Evolutionary conservation across 2,113 vertebrate genomes (phyloP).

Genomic region (Myotis yumanensis): DNA sequence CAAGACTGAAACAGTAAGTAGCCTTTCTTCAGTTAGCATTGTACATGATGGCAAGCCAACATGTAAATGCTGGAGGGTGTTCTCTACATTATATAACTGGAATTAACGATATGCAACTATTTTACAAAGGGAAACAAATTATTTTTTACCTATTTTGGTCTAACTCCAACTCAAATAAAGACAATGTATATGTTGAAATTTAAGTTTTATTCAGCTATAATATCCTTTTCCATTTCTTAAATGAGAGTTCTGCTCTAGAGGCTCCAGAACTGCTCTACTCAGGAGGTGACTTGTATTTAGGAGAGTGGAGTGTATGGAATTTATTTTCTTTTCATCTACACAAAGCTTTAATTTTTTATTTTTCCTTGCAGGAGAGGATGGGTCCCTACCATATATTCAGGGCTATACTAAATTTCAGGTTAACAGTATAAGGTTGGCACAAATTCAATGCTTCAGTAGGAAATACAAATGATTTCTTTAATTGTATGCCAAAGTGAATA

Average conservation of each 20-base stretch:
- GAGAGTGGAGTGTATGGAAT: not conserved
- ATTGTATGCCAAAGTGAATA: conserved; percentile 71
- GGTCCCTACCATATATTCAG: conserved; percentile 27
- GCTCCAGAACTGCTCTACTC: conserved; percentile 27
- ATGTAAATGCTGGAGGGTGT: not conserved
- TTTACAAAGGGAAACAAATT: conserved; percentile 51
- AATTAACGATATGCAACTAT: conserved; percentile 10
- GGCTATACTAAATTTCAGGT: conserved; percentile 39
- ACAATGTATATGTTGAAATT: not conserved
- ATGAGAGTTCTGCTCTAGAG: conserved; percentile 49
- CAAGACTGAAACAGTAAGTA: conserved; percentile 50
- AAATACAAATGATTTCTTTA: conserved; percentile 74
- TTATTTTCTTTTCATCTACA: conserved; percentile 35
- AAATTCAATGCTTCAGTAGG: conserved; percentile 57
- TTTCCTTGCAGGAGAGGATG: not conserved
- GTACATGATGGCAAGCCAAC: not conserved
- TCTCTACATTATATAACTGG: conserved; percentile 4
- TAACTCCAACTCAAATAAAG: conserved; percentile 48
- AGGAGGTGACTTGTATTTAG: conserved; percentile 15
- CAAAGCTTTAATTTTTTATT: conserved; percentile 8
- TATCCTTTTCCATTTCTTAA: conserved; percentile 47
- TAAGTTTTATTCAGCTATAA: conserved; percentile 41
- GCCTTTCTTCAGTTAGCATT: conserved; percentile 32
- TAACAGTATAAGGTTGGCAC: conserved; percentile 60
- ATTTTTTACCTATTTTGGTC: conserved; percentile 14